These are phyloP conservation scores for Sebastes hubbsi DNA, from an alignment of 2,797 vertebrate genomes.

Conservation along the genomic window DNA sequence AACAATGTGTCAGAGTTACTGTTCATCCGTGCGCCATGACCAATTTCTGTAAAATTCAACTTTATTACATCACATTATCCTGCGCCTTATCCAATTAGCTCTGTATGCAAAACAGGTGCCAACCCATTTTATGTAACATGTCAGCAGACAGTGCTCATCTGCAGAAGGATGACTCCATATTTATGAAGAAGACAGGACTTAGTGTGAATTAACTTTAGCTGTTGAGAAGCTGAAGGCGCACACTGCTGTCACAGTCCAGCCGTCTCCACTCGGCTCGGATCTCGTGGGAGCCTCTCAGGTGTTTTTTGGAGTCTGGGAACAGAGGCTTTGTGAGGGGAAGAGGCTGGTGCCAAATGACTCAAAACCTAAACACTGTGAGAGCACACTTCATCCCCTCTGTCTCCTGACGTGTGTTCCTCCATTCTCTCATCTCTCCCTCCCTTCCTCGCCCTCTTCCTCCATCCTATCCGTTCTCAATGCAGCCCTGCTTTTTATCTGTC, in stretches of 20 bases:
- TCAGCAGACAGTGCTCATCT: slow-evolving; percentile 18
- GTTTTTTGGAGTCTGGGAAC: slow-evolving; percentile 39
- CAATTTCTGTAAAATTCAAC: not conserved
- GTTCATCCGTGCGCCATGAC: not conserved
- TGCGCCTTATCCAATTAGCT: slow-evolving; percentile 14
- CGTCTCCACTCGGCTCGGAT: slow-evolving; percentile 27
- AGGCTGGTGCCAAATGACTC: slow-evolving; percentile 61
- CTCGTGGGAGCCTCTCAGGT: slow-evolving; percentile 60
- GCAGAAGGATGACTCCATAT: slow-evolving; percentile 20
- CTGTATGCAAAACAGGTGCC: slow-evolving; percentile 15
- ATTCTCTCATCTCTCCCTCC: slow-evolving; percentile 37
- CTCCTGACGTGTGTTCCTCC: slow-evolving; percentile 38
- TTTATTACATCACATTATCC: slow-evolving; percentile 7
- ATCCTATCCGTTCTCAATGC: slow-evolving; percentile 18
- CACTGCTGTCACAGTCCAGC: slow-evolving; percentile 39
- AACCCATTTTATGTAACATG: slow-evolving; percentile 25
- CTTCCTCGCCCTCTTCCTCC: not conserved
- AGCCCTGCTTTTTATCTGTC: slow-evolving; percentile 36
- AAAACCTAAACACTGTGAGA: slow-evolving; percentile 73
- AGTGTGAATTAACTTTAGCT: slow-evolving; percentile 33
- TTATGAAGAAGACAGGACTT: slow-evolving; percentile 32
- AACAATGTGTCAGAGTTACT: not conserved
- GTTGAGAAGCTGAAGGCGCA: slow-evolving; percentile 24
- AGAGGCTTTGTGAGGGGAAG: slow-evolving; percentile 59
- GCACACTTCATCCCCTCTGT: slow-evolving; percentile 66